Conservation (phyloP, 37 sponge, comb jelly and placozoan genomes). For the Cladorhizidae sp. region DNA sequence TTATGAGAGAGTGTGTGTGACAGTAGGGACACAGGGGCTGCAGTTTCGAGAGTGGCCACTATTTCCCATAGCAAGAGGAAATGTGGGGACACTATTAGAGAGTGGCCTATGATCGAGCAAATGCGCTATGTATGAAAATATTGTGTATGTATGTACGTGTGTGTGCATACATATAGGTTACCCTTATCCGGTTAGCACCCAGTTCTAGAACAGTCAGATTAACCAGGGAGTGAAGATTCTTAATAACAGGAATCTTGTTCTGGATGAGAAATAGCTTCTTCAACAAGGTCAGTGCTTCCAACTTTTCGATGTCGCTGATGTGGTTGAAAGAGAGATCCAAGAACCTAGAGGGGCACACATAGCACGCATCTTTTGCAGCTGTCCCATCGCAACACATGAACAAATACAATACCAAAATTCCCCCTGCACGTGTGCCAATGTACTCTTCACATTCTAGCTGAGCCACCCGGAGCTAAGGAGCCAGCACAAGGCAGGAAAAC, state of each 20-base stretch:
- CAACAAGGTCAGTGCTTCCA: slow-evolving; percentile 54
- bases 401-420: no score
- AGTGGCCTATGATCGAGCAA: background rate
- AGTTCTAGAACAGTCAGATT: slow-evolving; percentile 86
- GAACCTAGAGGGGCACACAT: slow-evolving; percentile 31
- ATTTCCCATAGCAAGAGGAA: background rate
- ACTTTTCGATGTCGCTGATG: slow-evolving; percentile 60
- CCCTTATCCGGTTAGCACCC: slow-evolving; percentile 83
- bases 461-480: no score
- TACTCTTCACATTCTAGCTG: no score
- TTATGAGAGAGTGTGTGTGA: no score
- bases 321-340: slow-evolving; percentile 90
- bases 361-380: background rate
- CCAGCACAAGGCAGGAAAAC: no score
- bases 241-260: slow-evolving; percentile 82
- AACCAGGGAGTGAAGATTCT: slow-evolving; percentile 51
- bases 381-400: no score
- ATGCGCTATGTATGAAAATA: background rate
- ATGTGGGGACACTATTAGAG: no score
- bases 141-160: background rate
- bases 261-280: slow-evolving; percentile 82
- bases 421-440: no score
- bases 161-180: slow-evolving; percentile 27
- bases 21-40: background rate
- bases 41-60: no score